phyloP scores from a whole-genome alignment of 1,140 invertebrate genomes.

The Euschistus heros region DNA sequence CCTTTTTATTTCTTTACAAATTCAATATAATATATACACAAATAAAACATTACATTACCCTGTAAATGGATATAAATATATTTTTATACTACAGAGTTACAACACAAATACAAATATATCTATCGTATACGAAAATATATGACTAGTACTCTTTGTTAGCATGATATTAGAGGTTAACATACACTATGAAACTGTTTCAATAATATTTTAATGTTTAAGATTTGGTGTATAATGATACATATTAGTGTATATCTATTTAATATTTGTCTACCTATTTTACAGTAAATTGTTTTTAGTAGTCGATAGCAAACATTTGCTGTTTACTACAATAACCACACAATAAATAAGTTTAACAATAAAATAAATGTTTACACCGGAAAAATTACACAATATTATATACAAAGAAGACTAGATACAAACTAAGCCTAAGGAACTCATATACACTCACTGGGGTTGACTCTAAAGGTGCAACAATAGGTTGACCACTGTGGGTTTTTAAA shows the following conservation, averaged over 20 bases:
- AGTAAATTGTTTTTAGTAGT: no score
- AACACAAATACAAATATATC: constrained; percentile 15
- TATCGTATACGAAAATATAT: constrained; percentile 17
- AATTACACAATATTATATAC: no score
- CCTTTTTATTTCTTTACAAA: constrained; percentile 9
- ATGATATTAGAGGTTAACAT: constrained; percentile 6
- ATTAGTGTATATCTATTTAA: no score
- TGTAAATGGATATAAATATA: constrained; percentile 11
- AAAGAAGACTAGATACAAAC: no score
- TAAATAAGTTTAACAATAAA: no score
- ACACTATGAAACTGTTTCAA: not conserved
- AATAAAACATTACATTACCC: constrained; percentile 12
- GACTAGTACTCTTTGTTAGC: constrained; percentile 4
- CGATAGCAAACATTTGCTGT: no score
- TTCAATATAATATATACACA: constrained; percentile 7
- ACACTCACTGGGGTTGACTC: constrained; percentile 6
- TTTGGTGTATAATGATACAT: not conserved
- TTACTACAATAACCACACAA: no score
- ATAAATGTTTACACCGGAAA: no score
- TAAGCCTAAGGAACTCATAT: no score
- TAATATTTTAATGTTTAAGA: not conserved
- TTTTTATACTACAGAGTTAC: constrained; percentile 11
- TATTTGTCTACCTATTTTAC: no score
- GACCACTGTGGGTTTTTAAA: not conserved
- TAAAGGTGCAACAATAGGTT: not conserved